phyloP scores from a whole-genome alignment of 2,113 vertebrate genomes.

The Triplophysa dalaica region DNA sequence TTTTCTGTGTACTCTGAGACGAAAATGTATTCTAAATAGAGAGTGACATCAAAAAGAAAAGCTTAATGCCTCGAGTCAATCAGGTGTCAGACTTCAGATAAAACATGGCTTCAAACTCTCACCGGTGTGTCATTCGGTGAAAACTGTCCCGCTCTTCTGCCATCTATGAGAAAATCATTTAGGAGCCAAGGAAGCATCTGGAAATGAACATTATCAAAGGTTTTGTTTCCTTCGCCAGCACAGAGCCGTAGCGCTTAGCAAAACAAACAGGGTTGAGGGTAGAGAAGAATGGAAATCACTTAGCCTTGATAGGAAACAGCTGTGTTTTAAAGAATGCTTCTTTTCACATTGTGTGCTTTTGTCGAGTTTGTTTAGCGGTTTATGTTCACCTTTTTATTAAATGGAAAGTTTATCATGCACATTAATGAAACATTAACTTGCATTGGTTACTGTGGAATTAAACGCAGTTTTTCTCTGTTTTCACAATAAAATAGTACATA shows the following conservation, averaged over 20 bases:
- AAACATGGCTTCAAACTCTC: constrained; percentile 42
- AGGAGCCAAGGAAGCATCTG: constrained; percentile 27
- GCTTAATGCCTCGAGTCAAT: constrained; percentile 48
- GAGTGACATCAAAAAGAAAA: constrained; percentile 38
- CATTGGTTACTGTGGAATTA: too few relatives aligned
- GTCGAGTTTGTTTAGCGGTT: constrained; percentile 7
- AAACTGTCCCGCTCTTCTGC: constrained; percentile 42
- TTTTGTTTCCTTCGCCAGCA: constrained; percentile 25
- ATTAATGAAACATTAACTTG: too few relatives aligned
- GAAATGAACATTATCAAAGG: constrained; percentile 51
- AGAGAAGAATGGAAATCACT: constrained; percentile 36
- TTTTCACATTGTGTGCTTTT: constrained; percentile 15
- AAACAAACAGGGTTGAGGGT: constrained; percentile 36
- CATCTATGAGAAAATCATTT: constrained; percentile 22
- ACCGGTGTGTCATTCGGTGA: constrained; percentile 42
- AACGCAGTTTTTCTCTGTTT: too few relatives aligned
- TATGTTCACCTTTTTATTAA: too few relatives aligned
- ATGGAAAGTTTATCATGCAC: too few relatives aligned
- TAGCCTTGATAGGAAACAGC: neutral
- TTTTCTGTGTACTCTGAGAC: constrained; percentile 18
- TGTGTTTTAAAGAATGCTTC: constrained; percentile 1
- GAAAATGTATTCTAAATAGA: constrained; percentile 43
- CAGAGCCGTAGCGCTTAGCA: constrained; percentile 2
- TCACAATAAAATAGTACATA: too few relatives aligned
- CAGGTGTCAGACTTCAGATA: constrained; percentile 55